phyloP scores from a whole-genome alignment of 2,888 invertebrate genomes.

The Mellilla xanthometata region DNA sequence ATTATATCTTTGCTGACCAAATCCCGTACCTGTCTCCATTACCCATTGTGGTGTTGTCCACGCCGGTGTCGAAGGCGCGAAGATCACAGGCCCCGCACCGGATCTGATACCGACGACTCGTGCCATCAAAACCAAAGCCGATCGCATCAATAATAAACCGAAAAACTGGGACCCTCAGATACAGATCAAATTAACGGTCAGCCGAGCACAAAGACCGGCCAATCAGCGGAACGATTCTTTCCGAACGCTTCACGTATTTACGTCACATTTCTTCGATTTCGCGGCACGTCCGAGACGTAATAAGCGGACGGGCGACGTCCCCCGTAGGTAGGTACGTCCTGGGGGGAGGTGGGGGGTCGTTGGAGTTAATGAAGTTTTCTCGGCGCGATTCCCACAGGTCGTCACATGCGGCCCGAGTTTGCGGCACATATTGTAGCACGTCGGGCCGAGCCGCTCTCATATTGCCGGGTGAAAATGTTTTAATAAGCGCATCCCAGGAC shows the following conservation, averaged over 20 bases:
- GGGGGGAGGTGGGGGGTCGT: constrained; percentile 54
- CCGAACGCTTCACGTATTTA: constrained; percentile 72
- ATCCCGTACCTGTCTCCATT: not conserved
- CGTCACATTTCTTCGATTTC: constrained; percentile 82
- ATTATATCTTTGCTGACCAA: not conserved
- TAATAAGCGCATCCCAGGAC: constrained; percentile 78
- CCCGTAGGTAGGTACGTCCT: constrained; percentile 50
- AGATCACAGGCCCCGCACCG: constrained; percentile 12
- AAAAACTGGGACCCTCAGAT: constrained; percentile 58
- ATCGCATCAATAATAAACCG: constrained; percentile 71
- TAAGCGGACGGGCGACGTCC: constrained; percentile 61
- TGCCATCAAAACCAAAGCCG: constrained; percentile 48
- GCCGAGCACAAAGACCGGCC: constrained; percentile 70
- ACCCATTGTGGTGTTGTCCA: constrained; percentile 5
- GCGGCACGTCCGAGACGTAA: constrained; percentile 80
- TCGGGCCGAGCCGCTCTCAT: constrained; percentile 56
- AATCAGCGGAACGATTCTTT: constrained; percentile 75
- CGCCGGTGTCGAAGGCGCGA: constrained; percentile 19
- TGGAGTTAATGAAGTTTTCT: constrained; percentile 83
- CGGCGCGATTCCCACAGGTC: constrained; percentile 82
- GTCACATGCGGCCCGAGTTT: constrained; percentile 78
- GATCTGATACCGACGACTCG: constrained; percentile 16
- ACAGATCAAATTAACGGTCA: constrained; percentile 79
- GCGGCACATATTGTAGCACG: constrained; percentile 78
- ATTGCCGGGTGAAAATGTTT: constrained; percentile 79